A percentile compares a stretch with the other conserved stretches of the same genome.
These are phyloP conservation scores for Ecdyonurus torrentis DNA, from an alignment of 2,888 invertebrate species.

Conservation along the genomic window DNA sequence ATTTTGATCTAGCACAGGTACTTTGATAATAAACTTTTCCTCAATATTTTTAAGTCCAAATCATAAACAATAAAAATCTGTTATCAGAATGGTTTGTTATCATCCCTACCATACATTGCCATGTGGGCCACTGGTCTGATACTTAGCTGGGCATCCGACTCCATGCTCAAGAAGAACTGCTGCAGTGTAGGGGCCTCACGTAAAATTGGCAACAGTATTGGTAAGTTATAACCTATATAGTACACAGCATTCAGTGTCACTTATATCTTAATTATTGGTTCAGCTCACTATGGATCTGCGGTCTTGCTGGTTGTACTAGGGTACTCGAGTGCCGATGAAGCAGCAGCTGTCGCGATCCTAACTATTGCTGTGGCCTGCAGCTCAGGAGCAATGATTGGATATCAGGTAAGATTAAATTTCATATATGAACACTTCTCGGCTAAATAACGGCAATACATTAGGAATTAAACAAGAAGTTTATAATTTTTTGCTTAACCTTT, in stretches of 20 bases:
- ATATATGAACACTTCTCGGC: no score
- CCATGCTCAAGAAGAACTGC: conserved; percentile 28
- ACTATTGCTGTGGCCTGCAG: conserved; percentile 21
- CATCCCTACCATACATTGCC: conserved; percentile 52
- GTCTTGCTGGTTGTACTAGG: conserved; percentile 27
- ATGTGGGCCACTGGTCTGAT: conserved; percentile 56
- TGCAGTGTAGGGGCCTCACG: background rate
- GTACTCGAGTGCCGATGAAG: conserved; percentile 18
- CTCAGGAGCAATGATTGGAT: conserved; percentile 6
- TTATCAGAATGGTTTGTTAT: conserved; percentile 25
- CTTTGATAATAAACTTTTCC: no score
- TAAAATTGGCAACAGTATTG: conserved; percentile 5
- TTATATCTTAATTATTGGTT: conserved; percentile 7
- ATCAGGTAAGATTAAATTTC: conserved; percentile 1
- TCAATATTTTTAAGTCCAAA: no score
- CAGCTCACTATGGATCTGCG: conserved; percentile 24
- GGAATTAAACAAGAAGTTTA: no score
- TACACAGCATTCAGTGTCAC: no score
- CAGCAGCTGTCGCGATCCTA: conserved; percentile 18
- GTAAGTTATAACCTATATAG: no score
- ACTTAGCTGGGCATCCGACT: conserved; percentile 47
- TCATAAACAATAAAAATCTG: no score
- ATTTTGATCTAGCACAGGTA: conserved; percentile 52
- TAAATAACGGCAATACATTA: no score
- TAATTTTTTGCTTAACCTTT: no score